Base-by-base conservation (phyloP, 2,113 vertebrate species). In the Aleadryas rufinucha region DNA sequence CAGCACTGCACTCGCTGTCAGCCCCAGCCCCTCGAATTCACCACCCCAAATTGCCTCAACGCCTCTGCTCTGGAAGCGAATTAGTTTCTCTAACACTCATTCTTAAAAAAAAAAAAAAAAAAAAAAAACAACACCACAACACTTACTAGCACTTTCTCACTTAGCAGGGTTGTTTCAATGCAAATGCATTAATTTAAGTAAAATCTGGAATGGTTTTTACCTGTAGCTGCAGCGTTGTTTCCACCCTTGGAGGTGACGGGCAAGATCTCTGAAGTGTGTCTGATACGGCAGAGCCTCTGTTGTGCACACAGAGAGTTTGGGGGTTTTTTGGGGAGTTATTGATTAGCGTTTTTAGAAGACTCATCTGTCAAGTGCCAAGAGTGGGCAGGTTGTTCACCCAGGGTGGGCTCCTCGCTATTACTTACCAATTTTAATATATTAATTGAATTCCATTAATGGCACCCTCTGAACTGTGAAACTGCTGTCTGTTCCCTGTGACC, bases 381-480 rank as follows among this genome's bases (percentile, higher is more conserved):
- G 10, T 61, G 9, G 61, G 3, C 33, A 86, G 65, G 33, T 78
- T 95, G 37, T 7, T 54, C 84, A 88, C 61, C 19, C 69, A 78
- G 23, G 31, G 56, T 30, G 64, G 61, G 44, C 28, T 77, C 42
- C 28, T 94, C 11, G 1, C 31, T 94, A 77, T 93, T 85, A 77
- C 57, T 81, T 91, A 89, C 30, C 52, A 91, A 90, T 95, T 95
- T 94, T 91, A 97, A 81, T 82, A 59, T 79, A 95, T 91, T 90
- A 97, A 96, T 83, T 72, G 21, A 97, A 95, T 95, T 86, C 27
- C 18, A 81, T 95, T 94, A 96, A 89, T 45, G 44, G 9, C 81
- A 65, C n/a, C 21, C 42, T 90, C 70, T 93, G 87, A 93, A 92
- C 95, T 91, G n/a, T 85, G 86, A 97, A 98, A 84, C 74, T 84